phyloP scores from a whole-genome alignment of 2,888 invertebrate species.

The Sinohyriopsis cumingii region DNA sequence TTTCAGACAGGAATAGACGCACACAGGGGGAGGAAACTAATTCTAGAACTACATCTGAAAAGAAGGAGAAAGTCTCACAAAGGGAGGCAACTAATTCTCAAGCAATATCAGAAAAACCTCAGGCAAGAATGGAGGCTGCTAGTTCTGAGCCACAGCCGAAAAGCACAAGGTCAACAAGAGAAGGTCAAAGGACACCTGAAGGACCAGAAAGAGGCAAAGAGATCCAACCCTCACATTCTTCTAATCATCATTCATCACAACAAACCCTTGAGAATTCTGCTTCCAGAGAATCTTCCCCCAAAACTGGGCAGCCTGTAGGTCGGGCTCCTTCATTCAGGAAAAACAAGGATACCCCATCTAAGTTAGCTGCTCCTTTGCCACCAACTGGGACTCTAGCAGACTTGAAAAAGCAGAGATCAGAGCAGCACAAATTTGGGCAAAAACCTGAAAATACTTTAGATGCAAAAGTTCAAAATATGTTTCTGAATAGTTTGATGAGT shows the following conservation, averaged over 20 bases:
- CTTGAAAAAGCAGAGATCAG: constrained; percentile 88
- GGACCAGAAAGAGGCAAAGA: no score
- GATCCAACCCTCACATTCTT: no score
- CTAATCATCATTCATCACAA: no score
- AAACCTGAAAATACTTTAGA: constrained; percentile 40
- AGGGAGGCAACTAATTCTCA: background rate
- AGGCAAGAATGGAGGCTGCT: constrained; percentile 1
- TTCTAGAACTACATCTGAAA: background rate
- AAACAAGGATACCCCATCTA: constrained; percentile 31
- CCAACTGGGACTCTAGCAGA: constrained; percentile 85
- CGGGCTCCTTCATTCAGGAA: constrained; percentile 34
- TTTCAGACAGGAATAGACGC: constrained; percentile 1
- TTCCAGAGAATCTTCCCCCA: background rate
- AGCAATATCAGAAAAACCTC: background rate
- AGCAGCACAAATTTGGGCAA: constrained; percentile 43
- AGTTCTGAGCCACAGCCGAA: background rate
- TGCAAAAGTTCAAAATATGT: constrained; percentile 58
- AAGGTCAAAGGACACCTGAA: background rate
- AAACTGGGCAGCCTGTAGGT: constrained; percentile 6
- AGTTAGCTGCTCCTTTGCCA: constrained; percentile 70
- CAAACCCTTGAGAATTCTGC: no score
- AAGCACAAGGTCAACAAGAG: constrained; percentile 4
- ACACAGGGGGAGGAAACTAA: background rate
- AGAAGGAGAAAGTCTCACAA: constrained; percentile 1
- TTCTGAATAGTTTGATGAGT: constrained; percentile 47